Base-by-base conservation (phyloP, 2,888 invertebrate species). In the Falcaria lacertinaria region DNA sequence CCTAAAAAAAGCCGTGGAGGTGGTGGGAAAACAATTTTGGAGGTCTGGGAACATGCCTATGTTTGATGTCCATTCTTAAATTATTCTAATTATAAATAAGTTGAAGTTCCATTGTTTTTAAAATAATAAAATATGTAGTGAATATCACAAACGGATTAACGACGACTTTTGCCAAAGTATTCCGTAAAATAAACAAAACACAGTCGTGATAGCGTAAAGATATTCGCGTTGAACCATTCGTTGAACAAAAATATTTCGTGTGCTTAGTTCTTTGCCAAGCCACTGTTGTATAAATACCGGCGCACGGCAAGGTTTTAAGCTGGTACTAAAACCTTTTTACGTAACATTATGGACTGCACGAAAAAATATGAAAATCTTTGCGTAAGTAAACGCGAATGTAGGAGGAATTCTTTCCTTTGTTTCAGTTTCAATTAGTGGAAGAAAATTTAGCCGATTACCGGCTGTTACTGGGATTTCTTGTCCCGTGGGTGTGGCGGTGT, bases 401-500 rank as follows among this genome's bases (percentile, higher is more conserved):
- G 22, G 32, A 46, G 45, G 43, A 42, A 39, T 34, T 35, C 34
- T 45, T 42, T 34, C 43, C 47, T 48, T 51, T 55, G 51, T 56
- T 50, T 46, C 50, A 25, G 48, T 43, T 37, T 48, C 43, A 61
- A 61, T 62, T 52, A 56, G 50, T 43, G 43, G 54, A 50, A 50
- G 53, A 50, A 50, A 56, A 60, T 54, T 52, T 50, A 45, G 38
- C 45, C 55, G 57, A 60, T 64, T 64, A 63, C 51, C 43, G 54
- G 56, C 56, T 47, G 58, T 63, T 63, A 52, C 44, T 22, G 43
- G 47, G 35, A 41, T 33, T 11, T 11, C 17, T 17, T n/a, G 4
- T 36, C 19, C 0, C 33, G 15, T 11, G 19, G 33, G 11, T 56
- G 60, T 50, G 47, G 48, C 46, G 45, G 47, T 52, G 64, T 60